Base-by-base conservation (phyloP, 2,797 vertebrate species). In the Semotilus atromaculatus region DNA sequence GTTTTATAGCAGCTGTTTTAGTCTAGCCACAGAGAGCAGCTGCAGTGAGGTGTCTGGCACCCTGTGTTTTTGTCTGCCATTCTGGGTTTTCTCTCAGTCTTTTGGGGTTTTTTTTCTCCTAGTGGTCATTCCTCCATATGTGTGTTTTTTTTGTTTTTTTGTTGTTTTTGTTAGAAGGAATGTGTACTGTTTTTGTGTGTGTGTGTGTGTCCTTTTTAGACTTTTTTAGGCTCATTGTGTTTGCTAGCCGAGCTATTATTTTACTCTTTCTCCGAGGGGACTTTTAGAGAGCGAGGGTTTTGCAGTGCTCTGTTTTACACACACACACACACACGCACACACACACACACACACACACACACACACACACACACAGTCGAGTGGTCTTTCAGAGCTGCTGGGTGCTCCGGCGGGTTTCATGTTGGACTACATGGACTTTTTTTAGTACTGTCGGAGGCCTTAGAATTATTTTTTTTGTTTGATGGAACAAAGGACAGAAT, bases 201-300 rank as follows among this genome's bases (percentile, higher is more conserved):
- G 0, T 45, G 0, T 23, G 7, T 88, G 70, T 86, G 4, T 88
- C 53, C 80, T 90, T 92, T 84, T 82, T 72, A 80, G 38, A 43
- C 21, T 13, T 88, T 87, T 92, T 90, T 87, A 31, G 90, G 89
- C 88, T 91, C 89, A 88, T 90, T 92, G 90, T 91, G 84, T 90
- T 93, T 85, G 74, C 85, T 91, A 92, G 89, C 82, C n/a, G 86
- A 84, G 82, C 88, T 87, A 64, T 84, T 88, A 80, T 76, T 85
- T 68, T 62, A 81, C 81, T 66, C 72, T 14, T 86, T 80, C 85
- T 51, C 76, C 85, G 71, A 71, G 89, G 88, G 85, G 86, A 71
- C 55, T 81, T 86, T 83, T 92, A 86, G 81, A 91, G 86, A 83
- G 62, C 76, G 2, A 34, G 58, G 36, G 5, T 43, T 77, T 68